Evolutionary conservation across 2,797 vertebrate genomes (phyloP).

Genomic region (Acipenser oxyrinchus): DNA sequence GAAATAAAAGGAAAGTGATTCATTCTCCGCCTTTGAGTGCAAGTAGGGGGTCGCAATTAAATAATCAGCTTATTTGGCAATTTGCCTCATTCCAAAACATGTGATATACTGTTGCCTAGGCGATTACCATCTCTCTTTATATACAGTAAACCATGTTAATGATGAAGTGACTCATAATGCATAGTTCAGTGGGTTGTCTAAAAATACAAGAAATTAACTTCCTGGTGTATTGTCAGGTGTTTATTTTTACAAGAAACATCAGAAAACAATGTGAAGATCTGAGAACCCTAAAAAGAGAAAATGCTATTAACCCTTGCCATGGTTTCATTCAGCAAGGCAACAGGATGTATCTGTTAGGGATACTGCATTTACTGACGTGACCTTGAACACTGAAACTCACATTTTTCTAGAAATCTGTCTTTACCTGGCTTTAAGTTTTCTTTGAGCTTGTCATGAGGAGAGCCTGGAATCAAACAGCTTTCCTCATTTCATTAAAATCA

Average conservation of each 20-base stretch:
- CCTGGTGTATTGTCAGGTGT: background rate
- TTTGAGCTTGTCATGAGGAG: too few species aligned
- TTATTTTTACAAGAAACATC: background rate
- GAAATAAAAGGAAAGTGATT: background rate
- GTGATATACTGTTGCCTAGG: background rate
- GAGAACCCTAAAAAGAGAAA: background rate
- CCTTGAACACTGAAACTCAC: too few species aligned
- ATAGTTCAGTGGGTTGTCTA: background rate
- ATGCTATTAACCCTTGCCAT: background rate
- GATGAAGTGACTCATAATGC: background rate
- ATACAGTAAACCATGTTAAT: background rate
- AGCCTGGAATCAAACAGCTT: too few species aligned
- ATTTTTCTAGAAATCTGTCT: too few species aligned
- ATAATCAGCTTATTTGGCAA: background rate
- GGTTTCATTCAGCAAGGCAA: background rate
- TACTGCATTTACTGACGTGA: too few species aligned
- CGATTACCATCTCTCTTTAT: too few species aligned
- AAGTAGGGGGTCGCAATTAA: background rate
- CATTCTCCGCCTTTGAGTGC: background rate
- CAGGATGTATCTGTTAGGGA: background rate
- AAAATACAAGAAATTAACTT: too few species aligned
- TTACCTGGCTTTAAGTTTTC: too few species aligned
- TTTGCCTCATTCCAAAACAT: background rate
- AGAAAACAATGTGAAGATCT: background rate
- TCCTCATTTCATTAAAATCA: too few species aligned